Evolutionary conservation across 2,113 vertebrate species (phyloP).

Genomic region (Coreoperca whiteheadi): DNA sequence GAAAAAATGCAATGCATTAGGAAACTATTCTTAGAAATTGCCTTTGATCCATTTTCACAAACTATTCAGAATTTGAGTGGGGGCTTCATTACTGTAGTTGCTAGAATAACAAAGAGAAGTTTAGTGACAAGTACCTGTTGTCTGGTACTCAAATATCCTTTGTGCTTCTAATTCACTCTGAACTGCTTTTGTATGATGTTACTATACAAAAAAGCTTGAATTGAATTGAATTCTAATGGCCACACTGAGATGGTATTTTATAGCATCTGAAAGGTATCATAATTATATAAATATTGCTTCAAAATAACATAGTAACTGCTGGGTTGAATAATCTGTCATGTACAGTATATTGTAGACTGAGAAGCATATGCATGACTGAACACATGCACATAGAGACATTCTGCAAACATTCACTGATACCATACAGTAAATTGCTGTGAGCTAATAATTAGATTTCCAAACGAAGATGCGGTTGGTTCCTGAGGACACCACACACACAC

Average conservation of each 20-base stretch:
- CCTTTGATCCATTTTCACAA: neutral
- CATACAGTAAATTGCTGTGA: conserved; percentile 49
- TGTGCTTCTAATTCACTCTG: neutral
- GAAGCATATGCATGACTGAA: conserved; percentile 16
- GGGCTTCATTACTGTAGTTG: neutral
- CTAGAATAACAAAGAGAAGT: conserved; percentile 7
- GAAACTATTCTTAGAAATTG: conserved; percentile 16
- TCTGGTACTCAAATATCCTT: neutral
- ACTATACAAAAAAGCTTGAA: too few relatives aligned
- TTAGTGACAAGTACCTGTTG: conserved; percentile 3
- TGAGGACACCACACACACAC: conserved; percentile 10
- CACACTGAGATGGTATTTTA: neutral
- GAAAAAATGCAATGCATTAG: neutral
- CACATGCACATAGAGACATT: conserved; percentile 17
- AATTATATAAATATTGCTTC: conserved; percentile 13
- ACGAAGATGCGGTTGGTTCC: conserved; percentile 42
- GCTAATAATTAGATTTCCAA: conserved; percentile 62
- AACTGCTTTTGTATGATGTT: too few relatives aligned
- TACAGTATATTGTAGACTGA: neutral
- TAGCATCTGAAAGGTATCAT: neutral
- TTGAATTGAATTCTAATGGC: too few relatives aligned
- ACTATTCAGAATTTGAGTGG: neutral
- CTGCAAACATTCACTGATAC: conserved; percentile 21
- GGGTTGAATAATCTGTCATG: conserved; percentile 10
- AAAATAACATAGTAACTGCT: neutral